A percentile compares a stretch with the other conserved stretches of the same genome.
These are phyloP conservation scores for Octomys mimax DNA, from an alignment of 2,797 vertebrate species.

Conservation along the genomic window DNA sequence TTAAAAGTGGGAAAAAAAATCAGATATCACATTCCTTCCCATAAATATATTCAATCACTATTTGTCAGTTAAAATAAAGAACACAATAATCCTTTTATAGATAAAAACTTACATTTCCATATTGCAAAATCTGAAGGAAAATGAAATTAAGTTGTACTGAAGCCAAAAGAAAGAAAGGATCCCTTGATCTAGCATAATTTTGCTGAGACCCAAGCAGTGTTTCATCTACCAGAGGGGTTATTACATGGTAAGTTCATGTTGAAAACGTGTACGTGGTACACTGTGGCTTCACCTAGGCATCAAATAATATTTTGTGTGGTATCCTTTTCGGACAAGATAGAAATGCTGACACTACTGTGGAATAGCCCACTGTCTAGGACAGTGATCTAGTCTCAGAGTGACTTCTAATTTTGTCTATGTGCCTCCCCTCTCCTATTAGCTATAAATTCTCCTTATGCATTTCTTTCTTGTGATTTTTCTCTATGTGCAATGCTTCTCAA, in stretches of 20 bases:
- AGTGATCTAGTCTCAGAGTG: not conserved
- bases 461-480: not conserved
- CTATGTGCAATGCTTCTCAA: not conserved
- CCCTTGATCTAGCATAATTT: not conserved
- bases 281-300: not conserved
- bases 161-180: not conserved
- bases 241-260: slow-evolving; percentile 4
- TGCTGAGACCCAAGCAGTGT: slow-evolving; percentile 10
- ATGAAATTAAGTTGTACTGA: not conserved
- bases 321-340: slow-evolving; percentile 7
- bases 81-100: not conserved
- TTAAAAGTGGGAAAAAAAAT: not conserved
- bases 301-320: slow-evolving; percentile 39
- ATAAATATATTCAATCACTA: not conserved
- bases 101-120: not conserved
- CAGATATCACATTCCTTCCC: not conserved
- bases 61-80: not conserved
- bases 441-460: not conserved
- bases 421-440: not conserved
- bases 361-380: not conserved
- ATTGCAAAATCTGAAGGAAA: not conserved
- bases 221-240: not conserved
- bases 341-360: not conserved
- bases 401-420: not conserved
- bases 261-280: not conserved